Evolutionary conservation across 2,113 vertebrate genomes (phyloP).

Genomic region (Podarcis cretensis): DNA sequence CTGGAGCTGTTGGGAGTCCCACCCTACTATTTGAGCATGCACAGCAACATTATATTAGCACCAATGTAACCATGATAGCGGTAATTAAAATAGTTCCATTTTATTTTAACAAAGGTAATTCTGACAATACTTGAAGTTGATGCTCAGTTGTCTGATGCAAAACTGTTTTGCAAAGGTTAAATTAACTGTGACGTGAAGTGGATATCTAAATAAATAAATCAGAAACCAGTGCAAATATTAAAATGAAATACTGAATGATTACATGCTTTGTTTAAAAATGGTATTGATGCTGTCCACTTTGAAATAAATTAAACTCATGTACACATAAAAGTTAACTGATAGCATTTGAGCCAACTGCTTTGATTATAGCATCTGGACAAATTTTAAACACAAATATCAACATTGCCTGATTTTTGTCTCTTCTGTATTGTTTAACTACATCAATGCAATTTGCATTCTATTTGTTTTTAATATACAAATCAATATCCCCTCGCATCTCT

Average conservation of each 20-base stretch:
- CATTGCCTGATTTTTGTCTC: neutral
- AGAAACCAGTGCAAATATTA: conserved; percentile 67
- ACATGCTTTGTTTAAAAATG: conserved; percentile 68
- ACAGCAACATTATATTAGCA: neutral
- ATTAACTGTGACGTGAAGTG: conserved; percentile 68
- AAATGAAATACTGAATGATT: conserved; percentile 65
- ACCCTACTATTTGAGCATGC: neutral
- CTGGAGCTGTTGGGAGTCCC: no score
- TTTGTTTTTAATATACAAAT: neutral
- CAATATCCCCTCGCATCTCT: neutral
- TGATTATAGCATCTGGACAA: neutral
- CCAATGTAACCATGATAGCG: neutral
- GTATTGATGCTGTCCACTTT: conserved; percentile 66
- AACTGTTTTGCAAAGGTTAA: conserved; percentile 55
- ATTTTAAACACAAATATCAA: neutral
- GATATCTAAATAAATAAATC: conserved; percentile 65
- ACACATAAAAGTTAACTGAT: neutral
- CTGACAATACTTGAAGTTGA: conserved; percentile 11
- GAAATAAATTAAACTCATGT: conserved; percentile 17
- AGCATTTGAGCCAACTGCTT: neutral
- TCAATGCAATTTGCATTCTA: neutral
- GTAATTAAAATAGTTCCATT: conserved; percentile 13
- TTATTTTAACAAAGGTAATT: conserved; percentile 35
- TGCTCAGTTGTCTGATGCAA: conserved; percentile 31
- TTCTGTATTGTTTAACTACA: neutral